Conservation (phyloP, 64 coral and sea anemone genomes). For the Orbicella faveolata region DNA sequence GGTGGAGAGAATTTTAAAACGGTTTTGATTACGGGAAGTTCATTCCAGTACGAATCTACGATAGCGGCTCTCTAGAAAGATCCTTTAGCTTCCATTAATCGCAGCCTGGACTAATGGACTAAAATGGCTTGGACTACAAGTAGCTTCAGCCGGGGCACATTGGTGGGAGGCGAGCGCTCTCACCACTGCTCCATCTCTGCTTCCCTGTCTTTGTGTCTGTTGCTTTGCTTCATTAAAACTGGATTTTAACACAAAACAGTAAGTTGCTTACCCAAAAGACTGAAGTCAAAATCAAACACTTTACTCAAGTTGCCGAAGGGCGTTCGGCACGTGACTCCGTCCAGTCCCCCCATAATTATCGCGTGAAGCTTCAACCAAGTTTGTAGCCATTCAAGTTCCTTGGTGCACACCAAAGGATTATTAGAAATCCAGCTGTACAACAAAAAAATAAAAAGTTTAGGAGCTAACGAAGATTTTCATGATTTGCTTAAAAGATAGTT, state of each 20-base stretch:
- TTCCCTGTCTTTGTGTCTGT: no score
- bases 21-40: no score
- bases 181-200: no score
- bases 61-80: no score
- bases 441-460: background rate
- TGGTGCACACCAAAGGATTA: slow-evolving; percentile 21
- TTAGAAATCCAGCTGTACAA: slow-evolving; percentile 1
- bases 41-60: no score
- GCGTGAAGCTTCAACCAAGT: background rate
- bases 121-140: no score
- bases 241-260: background rate
- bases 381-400: slow-evolving; percentile 31
- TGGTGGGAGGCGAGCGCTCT: no score
- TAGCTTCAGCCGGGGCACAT: no score
- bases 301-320: slow-evolving; percentile 20
- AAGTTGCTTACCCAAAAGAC: slow-evolving; percentile 6
- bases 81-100: no score
- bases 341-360: background rate
- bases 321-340: slow-evolving; percentile 10
- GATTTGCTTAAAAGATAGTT: background rate
- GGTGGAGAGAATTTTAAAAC: no score
- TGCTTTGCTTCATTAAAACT: background rate
- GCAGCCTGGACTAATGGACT: no score
- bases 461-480: background rate
- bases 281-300: slow-evolving; percentile 27